A percentile compares a stretch with the other conserved stretches of the same genome.
Conservation (phyloP, 2,888 invertebrate species). For the Helobdella robusta region DNA sequence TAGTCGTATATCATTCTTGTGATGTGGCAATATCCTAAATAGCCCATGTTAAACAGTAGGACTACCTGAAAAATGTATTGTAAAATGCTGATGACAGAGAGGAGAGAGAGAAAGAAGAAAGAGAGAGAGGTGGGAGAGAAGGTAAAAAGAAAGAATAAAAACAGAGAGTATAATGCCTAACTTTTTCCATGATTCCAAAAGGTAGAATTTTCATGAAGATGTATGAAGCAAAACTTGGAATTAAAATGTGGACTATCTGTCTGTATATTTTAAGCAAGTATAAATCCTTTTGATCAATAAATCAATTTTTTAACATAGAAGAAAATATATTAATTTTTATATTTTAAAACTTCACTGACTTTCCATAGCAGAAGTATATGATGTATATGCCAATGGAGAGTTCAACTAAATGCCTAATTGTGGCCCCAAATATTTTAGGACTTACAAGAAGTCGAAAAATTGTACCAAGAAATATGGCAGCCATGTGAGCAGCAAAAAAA, state of each 20-base stretch:
- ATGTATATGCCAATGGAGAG: conserved; percentile 31
- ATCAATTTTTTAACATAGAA: not conserved
- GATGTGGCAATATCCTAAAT: conserved; percentile 76
- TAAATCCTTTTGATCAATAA: not conserved
- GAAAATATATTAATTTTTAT: not conserved
- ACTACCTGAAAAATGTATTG: too few species aligned
- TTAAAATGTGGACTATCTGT: conserved; percentile 31
- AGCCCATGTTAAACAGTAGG: conserved; percentile 55
- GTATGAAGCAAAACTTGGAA: conserved; percentile 30
- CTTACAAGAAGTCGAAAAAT: conserved; percentile 28
- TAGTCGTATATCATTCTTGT: conserved; percentile 77
- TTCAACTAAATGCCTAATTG: conserved; percentile 31
- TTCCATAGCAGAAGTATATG: conserved; percentile 35
- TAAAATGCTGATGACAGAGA: too few species aligned
- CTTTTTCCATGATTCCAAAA: conserved; percentile 32
- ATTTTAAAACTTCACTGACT: conserved; percentile 23
- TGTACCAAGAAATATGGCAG: conserved; percentile 28
- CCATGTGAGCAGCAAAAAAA: conserved; percentile 33
- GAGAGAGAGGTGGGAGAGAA: too few species aligned
- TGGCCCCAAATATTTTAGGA: conserved; percentile 11
- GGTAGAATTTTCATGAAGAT: conserved; percentile 29
- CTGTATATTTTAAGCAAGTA: conserved; percentile 24
- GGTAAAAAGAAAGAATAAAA: too few species aligned
- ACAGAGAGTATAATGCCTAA: too few species aligned
- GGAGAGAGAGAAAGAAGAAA: too few species aligned